phyloP scores from a whole-genome alignment of 1,140 invertebrate genomes.

The Drosophila nikananu region DNA sequence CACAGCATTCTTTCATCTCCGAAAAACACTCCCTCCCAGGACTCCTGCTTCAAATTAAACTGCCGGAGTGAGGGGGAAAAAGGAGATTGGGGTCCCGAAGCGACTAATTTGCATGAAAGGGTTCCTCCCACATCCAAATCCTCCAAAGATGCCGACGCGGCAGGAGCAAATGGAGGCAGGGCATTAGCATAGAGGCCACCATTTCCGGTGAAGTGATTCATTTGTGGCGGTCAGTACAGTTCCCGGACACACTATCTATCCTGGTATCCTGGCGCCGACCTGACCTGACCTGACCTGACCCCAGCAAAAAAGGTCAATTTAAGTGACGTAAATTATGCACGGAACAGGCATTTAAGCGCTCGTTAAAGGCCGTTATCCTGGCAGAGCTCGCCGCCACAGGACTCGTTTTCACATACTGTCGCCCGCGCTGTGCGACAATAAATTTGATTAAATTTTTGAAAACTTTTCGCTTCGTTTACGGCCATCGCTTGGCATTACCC shows the following conservation, averaged over 20 bases:
- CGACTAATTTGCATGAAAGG: constrained; percentile 58
- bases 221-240: constrained; percentile 5
- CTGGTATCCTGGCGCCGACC: background rate
- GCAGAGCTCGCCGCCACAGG: background rate
- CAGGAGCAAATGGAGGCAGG: constrained; percentile 8
- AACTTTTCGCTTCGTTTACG: constrained; percentile 22
- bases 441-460: constrained; percentile 58
- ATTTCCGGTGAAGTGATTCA: constrained; percentile 18
- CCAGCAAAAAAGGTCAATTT: constrained; percentile 61
- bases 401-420: constrained; percentile 45
- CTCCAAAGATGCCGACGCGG: constrained; percentile 2
- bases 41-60: constrained; percentile 18
- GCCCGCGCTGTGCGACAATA: constrained; percentile 48
- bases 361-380: constrained; percentile 63
- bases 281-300: background rate
- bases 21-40: background rate
- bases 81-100: background rate
- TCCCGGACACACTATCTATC: background rate
- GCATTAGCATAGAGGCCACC: constrained; percentile 28
- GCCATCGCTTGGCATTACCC: constrained; percentile 24
- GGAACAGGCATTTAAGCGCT: constrained; percentile 66
- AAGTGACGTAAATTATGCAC: constrained; percentile 70
- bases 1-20: constrained; percentile 25
- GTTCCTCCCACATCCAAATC: constrained; percentile 17
- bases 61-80: background rate